Evolutionary conservation across 2,113 vertebrate species (phyloP).

Genomic region (Ammospiza nelsoni): DNA sequence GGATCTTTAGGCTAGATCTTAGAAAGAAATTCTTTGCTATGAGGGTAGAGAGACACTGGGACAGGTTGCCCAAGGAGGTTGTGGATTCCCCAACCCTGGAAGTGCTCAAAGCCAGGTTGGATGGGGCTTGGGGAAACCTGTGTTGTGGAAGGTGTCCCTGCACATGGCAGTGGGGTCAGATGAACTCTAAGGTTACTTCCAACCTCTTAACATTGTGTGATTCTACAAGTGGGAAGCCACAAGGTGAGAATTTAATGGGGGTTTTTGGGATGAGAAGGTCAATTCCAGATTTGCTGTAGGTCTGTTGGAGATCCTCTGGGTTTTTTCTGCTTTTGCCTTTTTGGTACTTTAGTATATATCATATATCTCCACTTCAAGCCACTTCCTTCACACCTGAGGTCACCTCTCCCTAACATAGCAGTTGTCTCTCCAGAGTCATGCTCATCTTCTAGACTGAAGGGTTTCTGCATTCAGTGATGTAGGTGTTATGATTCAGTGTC

Average conservation of each 20-base stretch:
- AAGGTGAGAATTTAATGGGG: not conserved
- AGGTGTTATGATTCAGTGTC: not conserved
- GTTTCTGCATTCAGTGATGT: not conserved
- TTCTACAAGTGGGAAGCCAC: not conserved
- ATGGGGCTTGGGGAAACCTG: not conserved
- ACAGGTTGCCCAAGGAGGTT: not conserved
- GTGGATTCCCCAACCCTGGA: not conserved
- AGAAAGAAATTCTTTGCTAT: not conserved
- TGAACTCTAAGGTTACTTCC: not conserved
- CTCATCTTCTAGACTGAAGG: not conserved
- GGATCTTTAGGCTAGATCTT: not conserved
- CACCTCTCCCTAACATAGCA: accelerated
- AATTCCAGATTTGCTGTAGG: accelerated
- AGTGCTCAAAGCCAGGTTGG: not conserved
- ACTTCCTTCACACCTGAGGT: not conserved
- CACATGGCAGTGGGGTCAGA: not conserved
- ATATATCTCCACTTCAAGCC: not conserved
- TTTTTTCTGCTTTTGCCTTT: not conserved
- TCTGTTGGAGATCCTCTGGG: not conserved
- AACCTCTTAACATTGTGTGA: not conserved
- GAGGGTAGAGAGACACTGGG: not conserved
- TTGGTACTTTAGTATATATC: not conserved
- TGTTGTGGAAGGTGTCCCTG: not conserved
- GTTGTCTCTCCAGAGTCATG: not conserved
- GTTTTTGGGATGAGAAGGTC: not conserved